Evolutionary conservation across 2,888 invertebrate genomes (phyloP), one percentile per base, ranked within the genome.

Genomic region (Tillus elongatus): DNA sequence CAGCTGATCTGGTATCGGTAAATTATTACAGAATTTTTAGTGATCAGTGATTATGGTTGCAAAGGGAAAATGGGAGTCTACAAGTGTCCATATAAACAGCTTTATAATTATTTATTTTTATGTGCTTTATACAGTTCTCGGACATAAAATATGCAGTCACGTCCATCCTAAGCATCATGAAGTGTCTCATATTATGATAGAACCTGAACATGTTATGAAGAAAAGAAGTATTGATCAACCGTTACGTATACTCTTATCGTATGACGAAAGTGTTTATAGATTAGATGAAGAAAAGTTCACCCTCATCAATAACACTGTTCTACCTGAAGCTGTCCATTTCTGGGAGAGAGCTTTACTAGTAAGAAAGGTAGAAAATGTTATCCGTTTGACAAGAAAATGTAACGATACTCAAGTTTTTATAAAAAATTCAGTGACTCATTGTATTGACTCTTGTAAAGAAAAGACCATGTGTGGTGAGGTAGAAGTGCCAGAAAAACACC

Each of bases 391-490:
- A 64, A 82, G 91, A 53, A 89, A 89, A 71, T 92, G 91, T 59
- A 82, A 84, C 30, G 86, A 86, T 40, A 80, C 85, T 2, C 87
- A 90, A 60, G 84, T 93, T 10, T 88, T 87, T 62, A 86, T 89
- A 28, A 78, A 84, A 51, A 82, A 82, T 43, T 82, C 83, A 0
- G 70, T 80, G 50, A 86, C 88, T 0, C 89, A 91, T 59, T 96
- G 96, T 60, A 88, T 89, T 46, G 82, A 86, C 52, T 70, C 76
- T 0, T 92, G 92, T 64, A 84, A 81, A 51, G 65, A 74, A 2
- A 75, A 75, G 41, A 97, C 97, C 0, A 86, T 87, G 77, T 98
- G 98, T 64, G 98, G 98, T 0, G 97, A 98, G 64, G 91, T 95
- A 2, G 73, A 73, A 49, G 93, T 98, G 3, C 97, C 97, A 0